Evolutionary conservation across 2,888 invertebrate genomes (phyloP), one percentile per base, ranked within the genome.

Genomic region (Sialis lutaria): DNA sequence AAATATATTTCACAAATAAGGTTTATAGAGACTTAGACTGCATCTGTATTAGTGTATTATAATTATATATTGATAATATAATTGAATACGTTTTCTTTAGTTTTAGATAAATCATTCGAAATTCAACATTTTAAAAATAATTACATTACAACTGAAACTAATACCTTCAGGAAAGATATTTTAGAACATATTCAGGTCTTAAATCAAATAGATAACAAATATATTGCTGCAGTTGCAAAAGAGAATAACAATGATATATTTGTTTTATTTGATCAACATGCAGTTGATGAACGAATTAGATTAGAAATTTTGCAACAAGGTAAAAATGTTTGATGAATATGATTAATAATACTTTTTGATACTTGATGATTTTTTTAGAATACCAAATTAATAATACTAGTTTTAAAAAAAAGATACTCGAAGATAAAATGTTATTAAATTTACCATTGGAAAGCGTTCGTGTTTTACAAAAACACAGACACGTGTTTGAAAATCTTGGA

Each of bases 221-320:
- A 82, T 55, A 81, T 85, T 53, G 71, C 72, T 22, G 69, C 72
- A n/a, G 58, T 65, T 47, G 61, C 51, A 48, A 52, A 49, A 44
- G 51, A 56, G 41, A 60, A 67, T 52, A 58, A 62, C 47, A 67
- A 59, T 13, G 63, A 70, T 53, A 63, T 72, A 48, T 57, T 87
- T 13, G 68, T 82, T 33, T 56, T 84, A 33, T 81, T 90, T 61
- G 91, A 91, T 65, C 91, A 90, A 64, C 91, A 91, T 66, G 90
- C 90, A 40, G 82, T 83, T 32, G 81, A 89, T 62, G 91, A 91
- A 67, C 71, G 91, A 60, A 75, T 90, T 50, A 69, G 80, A 50
- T 68, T 90, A 42, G 90, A 91, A 64, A 64, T 67, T 48, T 71
- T 87, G 49, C 65, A 78, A 50, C 57, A 67, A 60, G 73, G 82